A percentile compares a stretch with the other conserved stretches of the same genome.
Evolutionary conservation across 2,888 invertebrate genomes (phyloP).

Genomic region (Formica aserva): DNA sequence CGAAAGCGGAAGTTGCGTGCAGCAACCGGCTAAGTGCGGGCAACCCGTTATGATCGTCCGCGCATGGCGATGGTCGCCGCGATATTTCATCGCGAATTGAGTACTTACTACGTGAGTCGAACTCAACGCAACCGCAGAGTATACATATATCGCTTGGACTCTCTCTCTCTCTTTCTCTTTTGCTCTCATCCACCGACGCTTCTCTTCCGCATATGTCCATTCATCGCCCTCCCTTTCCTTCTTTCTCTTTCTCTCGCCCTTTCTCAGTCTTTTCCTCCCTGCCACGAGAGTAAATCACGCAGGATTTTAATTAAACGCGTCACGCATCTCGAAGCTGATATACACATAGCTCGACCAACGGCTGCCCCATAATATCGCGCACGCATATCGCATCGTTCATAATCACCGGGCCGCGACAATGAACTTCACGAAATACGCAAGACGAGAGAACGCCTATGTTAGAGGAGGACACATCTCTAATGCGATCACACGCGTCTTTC

Average conservation of each 20-base stretch:
- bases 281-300: slow-evolving; percentile 80
- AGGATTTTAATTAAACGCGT: slow-evolving; percentile 84
- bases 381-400: slow-evolving; percentile 82
- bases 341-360: slow-evolving; percentile 73
- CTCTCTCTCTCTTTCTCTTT: slow-evolving; percentile 20
- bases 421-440: slow-evolving; percentile 63
- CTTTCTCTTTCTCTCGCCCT: neutral
- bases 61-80: slow-evolving; percentile 75
- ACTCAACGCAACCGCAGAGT: slow-evolving; percentile 79
- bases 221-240: slow-evolving; percentile 32
- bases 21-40: slow-evolving; percentile 76
- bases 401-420: slow-evolving; percentile 76
- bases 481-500: slow-evolving; percentile 46
- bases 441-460: neutral
- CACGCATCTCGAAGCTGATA: slow-evolving; percentile 82
- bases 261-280: slow-evolving; percentile 19
- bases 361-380: slow-evolving; percentile 78
- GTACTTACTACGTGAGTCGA: slow-evolving; percentile 80
- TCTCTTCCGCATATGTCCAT: slow-evolving; percentile 40
- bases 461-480: slow-evolving; percentile 16
- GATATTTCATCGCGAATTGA: slow-evolving; percentile 82
- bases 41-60: slow-evolving; percentile 79
- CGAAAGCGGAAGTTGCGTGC: slow-evolving; percentile 80
- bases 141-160: slow-evolving; percentile 65
- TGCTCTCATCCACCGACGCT: slow-evolving; percentile 53